Conservation (phyloP, 92 coral and sea anemone genomes). For the Meandrina meandrites region DNA sequence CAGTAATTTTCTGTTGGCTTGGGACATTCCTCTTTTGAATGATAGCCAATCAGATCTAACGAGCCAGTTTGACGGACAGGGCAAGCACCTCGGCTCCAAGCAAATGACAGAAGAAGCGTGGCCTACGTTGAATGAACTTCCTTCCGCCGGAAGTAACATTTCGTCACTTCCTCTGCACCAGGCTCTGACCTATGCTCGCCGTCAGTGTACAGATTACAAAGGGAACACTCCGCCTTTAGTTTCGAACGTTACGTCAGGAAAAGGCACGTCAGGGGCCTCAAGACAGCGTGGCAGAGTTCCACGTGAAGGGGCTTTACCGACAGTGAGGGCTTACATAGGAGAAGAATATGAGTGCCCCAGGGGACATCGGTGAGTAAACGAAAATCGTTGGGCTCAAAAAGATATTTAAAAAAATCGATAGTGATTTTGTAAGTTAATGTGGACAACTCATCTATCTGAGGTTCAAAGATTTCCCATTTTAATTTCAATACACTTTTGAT, state of each 20-base stretch:
- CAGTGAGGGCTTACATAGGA: slow-evolving; percentile 93
- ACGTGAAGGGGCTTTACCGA: slow-evolving; percentile 83
- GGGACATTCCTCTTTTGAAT: slow-evolving; percentile 96
- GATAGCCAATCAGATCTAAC: slow-evolving; percentile 83
- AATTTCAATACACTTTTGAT: not conserved
- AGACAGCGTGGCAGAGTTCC: slow-evolving; percentile 80
- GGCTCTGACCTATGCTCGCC: slow-evolving; percentile 85
- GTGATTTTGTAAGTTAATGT: not conserved
- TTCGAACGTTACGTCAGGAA: slow-evolving; percentile 46
- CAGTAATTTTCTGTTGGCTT: slow-evolving; percentile 90
- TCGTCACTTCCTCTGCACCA: slow-evolving; percentile 94
- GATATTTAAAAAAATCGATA: not conserved
- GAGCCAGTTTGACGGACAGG: slow-evolving; percentile 94
- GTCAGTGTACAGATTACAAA: slow-evolving; percentile 82
- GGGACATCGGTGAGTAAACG: slow-evolving; percentile 85
- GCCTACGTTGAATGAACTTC: slow-evolving; percentile 99
- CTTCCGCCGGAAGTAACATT: slow-evolving; percentile 74
- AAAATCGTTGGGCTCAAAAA: not conserved
- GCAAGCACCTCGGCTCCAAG: slow-evolving; percentile 85
- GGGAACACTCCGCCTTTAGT: slow-evolving; percentile 68
- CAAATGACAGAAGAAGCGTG: slow-evolving; percentile 89
- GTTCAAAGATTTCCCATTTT: not conserved
- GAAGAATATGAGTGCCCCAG: slow-evolving; percentile 98
- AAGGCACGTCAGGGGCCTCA: slow-evolving; percentile 72
- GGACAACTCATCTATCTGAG: not conserved